Evolutionary conservation across 2,113 vertebrate genomes (phyloP).

Genomic region (Desmodus rotundus): DNA sequence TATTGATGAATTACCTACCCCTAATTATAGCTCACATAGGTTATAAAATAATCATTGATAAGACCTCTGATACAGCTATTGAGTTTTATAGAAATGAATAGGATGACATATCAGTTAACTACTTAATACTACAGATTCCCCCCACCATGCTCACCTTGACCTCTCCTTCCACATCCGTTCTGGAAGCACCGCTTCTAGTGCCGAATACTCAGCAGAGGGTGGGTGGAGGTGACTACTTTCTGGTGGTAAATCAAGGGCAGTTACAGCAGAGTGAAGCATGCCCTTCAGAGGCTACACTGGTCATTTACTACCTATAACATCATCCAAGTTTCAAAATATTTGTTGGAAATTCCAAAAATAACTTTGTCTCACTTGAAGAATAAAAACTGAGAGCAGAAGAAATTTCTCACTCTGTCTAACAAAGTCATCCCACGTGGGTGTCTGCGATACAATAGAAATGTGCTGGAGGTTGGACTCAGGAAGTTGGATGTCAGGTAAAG

Average conservation of each 20-base stretch:
- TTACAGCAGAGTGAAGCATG: not conserved
- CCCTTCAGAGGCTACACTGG: not conserved
- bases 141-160: not conserved
- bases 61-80: not conserved
- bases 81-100: not conserved
- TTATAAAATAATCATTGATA: slow-evolving; percentile 15
- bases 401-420: not conserved
- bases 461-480: not conserved
- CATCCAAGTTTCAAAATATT: slow-evolving; percentile 13
- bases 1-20: not conserved
- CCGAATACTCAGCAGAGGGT: not conserved
- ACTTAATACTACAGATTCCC: not conserved
- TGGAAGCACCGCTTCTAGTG: not conserved
- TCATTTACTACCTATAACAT: not conserved
- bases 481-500: not conserved
- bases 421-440: not conserved
- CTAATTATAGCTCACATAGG: not conserved
- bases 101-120: not conserved
- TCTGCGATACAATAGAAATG: not conserved
- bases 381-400: not conserved
- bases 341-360: not conserved
- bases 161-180: not conserved
- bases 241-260: not conserved
- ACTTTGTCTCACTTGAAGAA: slow-evolving; percentile 13
- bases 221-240: not conserved